phyloP scores from a whole-genome alignment of 2,113 vertebrate genomes.

The Sturnus vulgaris region DNA sequence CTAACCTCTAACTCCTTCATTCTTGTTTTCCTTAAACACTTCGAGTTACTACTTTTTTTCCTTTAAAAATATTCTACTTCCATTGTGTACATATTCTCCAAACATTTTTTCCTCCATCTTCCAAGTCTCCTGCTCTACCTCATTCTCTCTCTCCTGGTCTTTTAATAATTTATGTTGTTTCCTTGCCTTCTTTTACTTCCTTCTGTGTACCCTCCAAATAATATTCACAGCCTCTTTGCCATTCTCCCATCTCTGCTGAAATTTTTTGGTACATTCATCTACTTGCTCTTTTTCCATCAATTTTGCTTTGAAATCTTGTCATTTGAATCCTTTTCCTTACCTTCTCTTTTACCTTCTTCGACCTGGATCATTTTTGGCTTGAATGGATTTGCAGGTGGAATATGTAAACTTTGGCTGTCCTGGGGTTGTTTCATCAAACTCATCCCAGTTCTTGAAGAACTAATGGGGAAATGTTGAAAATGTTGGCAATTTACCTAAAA shows the following conservation, averaged over 20 bases:
- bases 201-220: not conserved
- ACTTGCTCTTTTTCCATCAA: not conserved
- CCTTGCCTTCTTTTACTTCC: not conserved
- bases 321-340: not conserved
- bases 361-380: not conserved
- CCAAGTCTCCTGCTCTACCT: not conserved
- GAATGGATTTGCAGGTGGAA: not conserved
- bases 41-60: not conserved
- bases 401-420: not conserved
- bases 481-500: not conserved
- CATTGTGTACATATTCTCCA: not conserved
- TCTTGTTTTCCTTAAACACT: not conserved
- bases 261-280: not conserved
- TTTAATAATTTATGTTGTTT: not conserved
- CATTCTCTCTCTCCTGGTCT: not conserved
- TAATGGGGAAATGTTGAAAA: not conserved
- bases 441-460: not conserved
- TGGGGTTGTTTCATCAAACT: not conserved
- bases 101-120: not conserved
- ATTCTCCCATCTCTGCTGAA: not conserved
- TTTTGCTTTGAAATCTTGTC: not conserved
- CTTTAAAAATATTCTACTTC: not conserved
- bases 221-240: not conserved
- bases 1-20: not conserved
- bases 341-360: not conserved